phyloP scores from a whole-genome alignment of 2,797 vertebrate species.

The Pseudochromis fuscus region DNA sequence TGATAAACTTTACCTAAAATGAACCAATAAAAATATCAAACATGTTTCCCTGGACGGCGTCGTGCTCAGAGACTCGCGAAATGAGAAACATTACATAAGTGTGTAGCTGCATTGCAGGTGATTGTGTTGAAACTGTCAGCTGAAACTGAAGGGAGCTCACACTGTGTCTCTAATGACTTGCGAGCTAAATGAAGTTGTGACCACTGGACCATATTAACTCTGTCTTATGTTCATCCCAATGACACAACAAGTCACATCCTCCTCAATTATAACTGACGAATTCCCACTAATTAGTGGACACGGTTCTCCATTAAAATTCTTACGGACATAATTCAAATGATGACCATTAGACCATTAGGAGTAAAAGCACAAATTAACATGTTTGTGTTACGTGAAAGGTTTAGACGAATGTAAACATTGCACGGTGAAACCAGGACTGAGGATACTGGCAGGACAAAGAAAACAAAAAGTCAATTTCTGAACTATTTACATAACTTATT shows the following conservation, averaged over 20 bases:
- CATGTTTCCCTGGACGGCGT: constrained; percentile 9
- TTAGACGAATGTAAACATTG: background rate
- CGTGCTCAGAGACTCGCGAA: constrained; percentile 22
- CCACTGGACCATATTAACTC: constrained; percentile 11
- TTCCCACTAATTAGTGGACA: background rate
- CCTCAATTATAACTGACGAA: background rate
- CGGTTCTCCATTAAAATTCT: too few species aligned
- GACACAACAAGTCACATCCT: constrained; percentile 11
- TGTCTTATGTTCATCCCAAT: constrained; percentile 9
- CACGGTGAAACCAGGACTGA: background rate
- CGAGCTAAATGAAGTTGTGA: constrained; percentile 23
- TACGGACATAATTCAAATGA: background rate
- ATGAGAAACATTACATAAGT: constrained; percentile 33
- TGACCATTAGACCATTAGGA: background rate
- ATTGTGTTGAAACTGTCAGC: constrained; percentile 54
- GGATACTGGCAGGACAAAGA: background rate
- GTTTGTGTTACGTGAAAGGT: too few species aligned
- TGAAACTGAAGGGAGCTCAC: background rate
- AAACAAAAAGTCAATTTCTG: background rate
- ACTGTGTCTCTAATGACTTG: constrained; percentile 5
- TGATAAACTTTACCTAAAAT: constrained; percentile 19
- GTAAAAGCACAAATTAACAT: background rate
- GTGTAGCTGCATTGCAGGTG: constrained; percentile 48
- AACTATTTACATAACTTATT: background rate
- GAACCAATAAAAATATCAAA: constrained; percentile 38